A percentile compares a stretch with the other conserved stretches of the same genome.
phyloP scores from a whole-genome alignment of 2,113 vertebrate species.

The Colius striatus region DNA sequence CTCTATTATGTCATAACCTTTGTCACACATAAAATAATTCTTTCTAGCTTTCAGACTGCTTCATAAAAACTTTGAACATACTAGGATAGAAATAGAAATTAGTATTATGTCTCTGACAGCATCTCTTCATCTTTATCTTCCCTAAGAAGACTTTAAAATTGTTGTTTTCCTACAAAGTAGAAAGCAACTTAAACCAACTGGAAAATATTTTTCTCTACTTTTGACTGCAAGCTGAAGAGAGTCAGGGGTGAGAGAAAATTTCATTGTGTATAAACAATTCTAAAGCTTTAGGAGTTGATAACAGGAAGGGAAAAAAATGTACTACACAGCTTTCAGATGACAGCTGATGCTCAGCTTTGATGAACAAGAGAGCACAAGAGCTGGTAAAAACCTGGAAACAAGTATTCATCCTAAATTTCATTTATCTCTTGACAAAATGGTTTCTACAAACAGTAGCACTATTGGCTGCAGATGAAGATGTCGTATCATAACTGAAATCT shows the following conservation, averaged over 20 bases:
- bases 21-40: background rate
- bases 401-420: background rate
- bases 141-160: background rate
- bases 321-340: background rate
- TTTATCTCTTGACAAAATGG: background rate
- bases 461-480: background rate
- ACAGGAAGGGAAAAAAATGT: background rate
- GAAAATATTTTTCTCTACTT: background rate
- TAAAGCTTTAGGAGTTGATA: background rate
- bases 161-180: background rate
- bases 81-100: background rate
- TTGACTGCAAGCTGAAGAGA: background rate
- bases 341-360: background rate
- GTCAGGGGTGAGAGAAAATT: background rate
- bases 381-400: background rate
- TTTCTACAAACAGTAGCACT: background rate
- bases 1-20: background rate
- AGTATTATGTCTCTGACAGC: background rate
- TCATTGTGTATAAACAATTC: background rate
- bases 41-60: background rate
- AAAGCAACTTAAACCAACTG: background rate
- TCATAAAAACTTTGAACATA: background rate
- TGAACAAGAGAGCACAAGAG: background rate
- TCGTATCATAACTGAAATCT: background rate
- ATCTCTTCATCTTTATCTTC: background rate